Base-by-base conservation (phyloP, 2,888 invertebrate genomes). In the Hydroisotoma schaefferi region DNA sequence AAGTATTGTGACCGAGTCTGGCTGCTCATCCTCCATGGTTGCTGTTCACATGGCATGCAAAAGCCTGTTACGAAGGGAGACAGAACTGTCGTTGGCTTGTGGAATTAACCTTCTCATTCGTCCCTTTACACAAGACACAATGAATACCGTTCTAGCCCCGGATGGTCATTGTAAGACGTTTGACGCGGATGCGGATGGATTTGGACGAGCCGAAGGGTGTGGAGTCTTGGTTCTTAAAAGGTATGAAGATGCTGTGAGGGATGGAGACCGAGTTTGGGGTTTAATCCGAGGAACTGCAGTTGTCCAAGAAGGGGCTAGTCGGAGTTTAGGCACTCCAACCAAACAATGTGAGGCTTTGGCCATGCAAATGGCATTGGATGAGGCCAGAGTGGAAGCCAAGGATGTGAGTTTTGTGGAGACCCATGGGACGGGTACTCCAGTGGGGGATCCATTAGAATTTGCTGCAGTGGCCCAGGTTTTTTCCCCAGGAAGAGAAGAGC, bases 171-270 rank as follows among this genome's bases (percentile, higher is more conserved):
- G 56, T 20, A 56, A 56, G 40, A 48, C 56, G 37, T 56, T 57
- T 27, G 63, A 64, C 43, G 60, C 48, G 18, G 46, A 49, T 5
- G 63, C 63, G 5, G 49, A 64, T 33, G 63, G 60, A 1, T 64
- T 57, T 48, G 57, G 57, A 12, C 22, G 60, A 25, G 60, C 60
- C 15, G 63, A 63, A 38, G 63, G 59, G 2, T 28, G 29, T 23
- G 55, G 29, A 12, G 55, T 55, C 8, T 20, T 64, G 1, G 43
- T 64, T 10, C 29, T 64, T 10, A 64, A 64, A 28, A 18, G 33
- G 1, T 37, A 55, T 6, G 46, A 55, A 1, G 37, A 64, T 15
- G 64, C 64, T 1, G 55, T 64, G 4, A 51, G 46, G 29, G 47
- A 61, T 33, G 58, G 54, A 1, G 64, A 64, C 43, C 37, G 56